These are phyloP conservation scores for Phenganax subtilis DNA, from an alignment of 92 coral and sea anemone species.

Conservation along the genomic window DNA sequence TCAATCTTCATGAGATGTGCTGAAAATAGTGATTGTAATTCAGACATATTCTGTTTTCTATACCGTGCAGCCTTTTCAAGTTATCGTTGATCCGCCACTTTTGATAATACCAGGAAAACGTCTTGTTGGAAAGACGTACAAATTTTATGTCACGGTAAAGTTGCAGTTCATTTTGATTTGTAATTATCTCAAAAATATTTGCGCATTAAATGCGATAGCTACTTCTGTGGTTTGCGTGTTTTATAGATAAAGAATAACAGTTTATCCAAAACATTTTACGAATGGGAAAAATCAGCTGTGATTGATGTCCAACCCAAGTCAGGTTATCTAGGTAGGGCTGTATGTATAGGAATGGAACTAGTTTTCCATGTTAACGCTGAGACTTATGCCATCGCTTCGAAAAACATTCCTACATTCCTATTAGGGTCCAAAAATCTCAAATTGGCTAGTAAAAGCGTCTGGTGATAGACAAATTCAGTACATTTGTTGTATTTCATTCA, in stretches of 20 bases:
- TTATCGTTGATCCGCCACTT: slow-evolving; percentile 70
- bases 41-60: slow-evolving; percentile 13
- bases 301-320: slow-evolving; percentile 61
- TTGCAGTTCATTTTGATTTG: not conserved
- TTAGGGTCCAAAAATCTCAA: too few relatives aligned
- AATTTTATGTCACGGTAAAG: slow-evolving; percentile 70
- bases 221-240: not conserved
- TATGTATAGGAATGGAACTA: too few relatives aligned
- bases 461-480: not conserved
- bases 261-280: slow-evolving; percentile 61
- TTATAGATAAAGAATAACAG: slow-evolving; percentile 72
- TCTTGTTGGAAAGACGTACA: slow-evolving; percentile 59
- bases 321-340: slow-evolving; percentile 59
- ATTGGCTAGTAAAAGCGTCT: too few relatives aligned
- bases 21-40: not conserved
- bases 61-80: slow-evolving; percentile 59
- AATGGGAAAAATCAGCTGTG: slow-evolving; percentile 59
- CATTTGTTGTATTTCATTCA: not conserved
- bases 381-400: too few relatives aligned
- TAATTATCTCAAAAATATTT: not conserved
- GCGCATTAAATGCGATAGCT: not conserved
- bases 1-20: not conserved
- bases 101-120: slow-evolving; percentile 72
- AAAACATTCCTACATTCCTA: too few relatives aligned
- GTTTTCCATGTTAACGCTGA: too few relatives aligned